Base-by-base conservation (phyloP, 2,113 vertebrate species). In the Nestor notabilis region DNA sequence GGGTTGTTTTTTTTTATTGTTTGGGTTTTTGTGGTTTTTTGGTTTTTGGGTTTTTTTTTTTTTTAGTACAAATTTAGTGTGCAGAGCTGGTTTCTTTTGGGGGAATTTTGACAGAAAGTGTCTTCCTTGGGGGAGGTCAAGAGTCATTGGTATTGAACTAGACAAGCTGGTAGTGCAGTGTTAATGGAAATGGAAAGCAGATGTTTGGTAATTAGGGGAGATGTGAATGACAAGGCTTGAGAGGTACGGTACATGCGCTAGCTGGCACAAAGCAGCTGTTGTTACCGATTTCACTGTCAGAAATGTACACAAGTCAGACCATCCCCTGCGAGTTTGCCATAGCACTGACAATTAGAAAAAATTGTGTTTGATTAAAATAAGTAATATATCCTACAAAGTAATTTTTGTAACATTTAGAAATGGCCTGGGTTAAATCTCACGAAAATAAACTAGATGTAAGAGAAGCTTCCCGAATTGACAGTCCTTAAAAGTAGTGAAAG, bases 131-230 rank as follows among this genome's bases (percentile, higher is more conserved):
- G 99, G 99, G 99, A 98, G 99, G 99, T 99, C 99, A 99, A 98
- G 98, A 99, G 99, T 99, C 99, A 97, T 75, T 98, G 98, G 98
- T 99, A 99, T 99, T 99, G 99, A 98, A 98, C 97, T 98, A 99
- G 99, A 99, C 99, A 99, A 99, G 99, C 99, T 99, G 99, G 99
- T 98, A 98, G 98, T 97, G 98, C 98, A 98, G 99, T 99, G 99
- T 98, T 99, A 99, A 99, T 98, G 98, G 98, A 99, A 99, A 98
- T 98, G 98, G 98, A 99, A 98, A 99, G 99, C 99, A 99, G 99
- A 99, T 99, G 99, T 99, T 99, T 98, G 98, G 99, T 99, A 99
- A 99, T 99, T 99, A 99, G 99, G 98, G 99, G 98, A 99, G 99
- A 99, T 98, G 99, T 99, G 99, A 99, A 98, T 99, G 99, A 99